Evolutionary conservation across 1,140 invertebrate species (phyloP), one percentile per base, ranked within the genome.

Genomic region (Hylyphantes graminicola): DNA sequence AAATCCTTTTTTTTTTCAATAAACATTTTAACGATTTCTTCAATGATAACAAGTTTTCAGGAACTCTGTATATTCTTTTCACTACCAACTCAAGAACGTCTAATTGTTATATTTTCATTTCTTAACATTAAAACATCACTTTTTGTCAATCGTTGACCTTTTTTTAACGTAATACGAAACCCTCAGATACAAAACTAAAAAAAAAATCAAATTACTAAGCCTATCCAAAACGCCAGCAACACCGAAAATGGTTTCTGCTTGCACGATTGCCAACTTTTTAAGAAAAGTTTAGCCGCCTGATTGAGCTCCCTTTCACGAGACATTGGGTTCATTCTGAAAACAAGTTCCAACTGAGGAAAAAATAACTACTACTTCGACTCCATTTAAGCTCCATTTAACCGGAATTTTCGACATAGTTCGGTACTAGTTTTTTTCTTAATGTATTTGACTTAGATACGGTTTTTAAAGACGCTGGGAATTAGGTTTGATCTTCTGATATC

Each of bases 381-480:
- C 65, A 78, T 78, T 78, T 78, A 78, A 61, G 76, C 61, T 78
- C 76, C 76, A 78, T 78, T 78, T 78, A 78, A 78, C 76, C 55
- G 76, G 76, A 78, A 78, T 78, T 78, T 78, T 54, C 21, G n/a
- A 78, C n/a, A 12, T 51, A 51, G 64, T n/a, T 65, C 13, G 11
- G 53, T 13, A 51, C 13, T 51, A 35, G 35, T 48, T 51, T 70
- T 70, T 21, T 51, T n/a, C n/a, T 51, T 17, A 11, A 15, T 12
- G 15, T 70, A 11, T 70, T 70, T 35, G 35, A 35, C 17, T 61
- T 35, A 5, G 5, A 35, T 35, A 35, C 35, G 35, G 35, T 35
- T 35, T 35, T 35, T 35, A 35, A 35, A 35, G 35, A 35, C 35
- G 35, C 35, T 35, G 35, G 35, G 5, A 35, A 35, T 35, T 35